phyloP scores from a whole-genome alignment of 2,797 vertebrate genomes.

The Petrocephalus schoutedeni region DNA sequence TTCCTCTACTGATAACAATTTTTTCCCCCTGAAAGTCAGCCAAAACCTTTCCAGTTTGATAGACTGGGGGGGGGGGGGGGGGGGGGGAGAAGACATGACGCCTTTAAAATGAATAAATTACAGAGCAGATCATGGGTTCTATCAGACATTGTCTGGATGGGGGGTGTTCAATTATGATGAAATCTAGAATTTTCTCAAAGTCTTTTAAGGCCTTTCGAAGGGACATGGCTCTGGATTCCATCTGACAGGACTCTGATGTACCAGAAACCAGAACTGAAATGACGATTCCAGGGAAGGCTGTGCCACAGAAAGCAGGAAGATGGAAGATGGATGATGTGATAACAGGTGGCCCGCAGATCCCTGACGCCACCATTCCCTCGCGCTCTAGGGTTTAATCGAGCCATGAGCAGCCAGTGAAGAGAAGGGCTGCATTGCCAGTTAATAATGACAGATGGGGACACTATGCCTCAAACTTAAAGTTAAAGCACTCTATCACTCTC shows the following conservation, averaged over 20 bases:
- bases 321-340: neutral
- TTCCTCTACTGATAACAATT: conserved; percentile 20
- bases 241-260: neutral
- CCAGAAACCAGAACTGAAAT: neutral
- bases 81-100: neutral
- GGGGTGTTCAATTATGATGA: neutral
- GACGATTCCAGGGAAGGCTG: neutral
- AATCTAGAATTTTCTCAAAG: neutral
- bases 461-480: neutral
- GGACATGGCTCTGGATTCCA: neutral
- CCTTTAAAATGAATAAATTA: neutral
- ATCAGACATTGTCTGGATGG: neutral
- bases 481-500: neutral
- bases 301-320: neutral
- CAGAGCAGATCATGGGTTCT: neutral
- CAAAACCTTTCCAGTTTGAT: neutral
- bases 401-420: neutral
- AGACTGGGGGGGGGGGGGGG: neutral
- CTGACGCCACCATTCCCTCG: neutral
- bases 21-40: neutral
- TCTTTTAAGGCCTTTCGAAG: neutral
- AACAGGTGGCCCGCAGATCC: neutral
- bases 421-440: neutral
- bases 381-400: neutral
- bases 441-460: neutral